Evolutionary conservation across 2,113 vertebrate species (phyloP).

Genomic region (Mirounga angustirostris): DNA sequence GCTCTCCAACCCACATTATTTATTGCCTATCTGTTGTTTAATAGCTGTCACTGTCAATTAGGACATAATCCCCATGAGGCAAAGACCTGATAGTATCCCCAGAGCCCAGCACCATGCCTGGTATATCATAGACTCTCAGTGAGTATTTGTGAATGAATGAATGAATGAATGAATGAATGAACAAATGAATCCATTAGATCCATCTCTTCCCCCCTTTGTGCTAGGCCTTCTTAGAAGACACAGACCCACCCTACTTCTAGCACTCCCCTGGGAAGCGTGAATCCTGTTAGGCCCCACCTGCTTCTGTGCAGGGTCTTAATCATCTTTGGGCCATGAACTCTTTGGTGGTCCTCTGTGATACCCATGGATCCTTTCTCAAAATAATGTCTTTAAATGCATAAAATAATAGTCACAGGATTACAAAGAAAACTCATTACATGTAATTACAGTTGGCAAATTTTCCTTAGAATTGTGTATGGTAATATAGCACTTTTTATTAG

Average conservation of each 20-base stretch:
- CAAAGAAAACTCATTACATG: constrained; percentile 16
- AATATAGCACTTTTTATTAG: neutral
- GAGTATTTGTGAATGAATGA: neutral
- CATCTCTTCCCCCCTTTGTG: neutral
- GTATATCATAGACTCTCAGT: neutral
- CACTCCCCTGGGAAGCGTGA: neutral
- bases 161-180: neutral
- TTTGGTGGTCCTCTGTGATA: neutral
- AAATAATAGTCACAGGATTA: constrained; percentile 43
- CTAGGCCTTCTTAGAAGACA: neutral
- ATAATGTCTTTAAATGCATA: neutral
- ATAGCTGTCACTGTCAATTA: neutral
- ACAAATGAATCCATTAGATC: neutral
- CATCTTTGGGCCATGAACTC: neutral
- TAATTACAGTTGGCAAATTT: neutral
- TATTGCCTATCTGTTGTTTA: neutral
- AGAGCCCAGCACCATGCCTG: neutral
- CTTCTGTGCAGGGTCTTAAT: neutral
- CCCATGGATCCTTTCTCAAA: neutral
- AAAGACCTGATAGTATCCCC: neutral
- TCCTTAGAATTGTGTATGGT: neutral
- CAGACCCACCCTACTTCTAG: neutral
- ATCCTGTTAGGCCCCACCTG: neutral
- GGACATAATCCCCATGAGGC: neutral
- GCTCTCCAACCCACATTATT: neutral